Base-by-base conservation (phyloP, 2,113 vertebrate species). In the Spizaetus ornatus region DNA sequence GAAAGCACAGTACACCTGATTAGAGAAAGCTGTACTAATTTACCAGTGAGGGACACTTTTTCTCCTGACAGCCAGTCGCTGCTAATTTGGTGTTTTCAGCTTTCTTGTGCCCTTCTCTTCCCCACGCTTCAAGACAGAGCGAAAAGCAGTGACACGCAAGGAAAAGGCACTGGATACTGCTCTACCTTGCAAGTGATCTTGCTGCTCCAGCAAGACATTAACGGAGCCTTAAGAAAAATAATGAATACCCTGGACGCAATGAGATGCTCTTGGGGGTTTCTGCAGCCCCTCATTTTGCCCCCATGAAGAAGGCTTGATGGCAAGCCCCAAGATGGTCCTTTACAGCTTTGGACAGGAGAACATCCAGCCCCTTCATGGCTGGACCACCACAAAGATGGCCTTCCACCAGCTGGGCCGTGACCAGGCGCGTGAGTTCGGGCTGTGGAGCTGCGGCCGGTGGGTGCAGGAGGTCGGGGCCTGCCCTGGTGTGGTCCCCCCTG, bases 371-470 rank as follows among this genome's bases (percentile, higher is more conserved):
- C 25, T 62, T 77, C 6, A 3, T 26, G 34, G 13, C 71, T 65
- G 21, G 31, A 11, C 27, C 27, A 11, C n/a, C 67, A 34, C 17
- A n/a, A 14, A 58, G 31, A 8, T 61, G 36, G 40, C 20, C 8
- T 78, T 25, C 50, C 7, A 40, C 19, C 18, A 71, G 34, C 32
- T 10, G 29, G 36, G 32, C 40, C 2, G 2, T 27, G 18, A 43
- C 16, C 31, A 34, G 32, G 26, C 0, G 0, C 1, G 16, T 42
- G 34, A 62, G 8, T 16, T 25, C 0, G 0, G 45, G 73, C 69
- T 52, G 25, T 62, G 16, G 36, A 52, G 58, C 72, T 9, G 2
- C 36, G 61, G 45, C 47, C 31, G 25, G 17, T 40, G 40, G 36
- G 52, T 76, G 63, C 10, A 45, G 45, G 76, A 83, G 62, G 18